Evolutionary conservation across 2,797 vertebrate species (phyloP).

Genomic region (Hippopotamyrus pictus): DNA sequence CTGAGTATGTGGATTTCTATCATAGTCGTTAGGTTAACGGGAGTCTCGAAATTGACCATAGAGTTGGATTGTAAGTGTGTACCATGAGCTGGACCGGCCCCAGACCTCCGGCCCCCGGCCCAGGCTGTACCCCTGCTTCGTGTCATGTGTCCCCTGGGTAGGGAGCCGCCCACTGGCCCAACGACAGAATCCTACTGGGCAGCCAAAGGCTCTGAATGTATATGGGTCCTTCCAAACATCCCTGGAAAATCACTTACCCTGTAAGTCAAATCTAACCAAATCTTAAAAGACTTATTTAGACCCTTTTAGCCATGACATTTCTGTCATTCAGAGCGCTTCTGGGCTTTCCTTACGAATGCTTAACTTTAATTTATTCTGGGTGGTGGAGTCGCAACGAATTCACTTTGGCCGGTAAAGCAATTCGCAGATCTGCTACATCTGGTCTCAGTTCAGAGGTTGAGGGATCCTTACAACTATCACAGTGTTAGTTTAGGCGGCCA

Average conservation of each 20-base stretch:
- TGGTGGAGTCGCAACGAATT: not conserved
- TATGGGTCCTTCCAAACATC: not conserved
- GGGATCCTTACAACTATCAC: not conserved
- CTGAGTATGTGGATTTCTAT: not conserved
- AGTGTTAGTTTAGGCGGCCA: not conserved
- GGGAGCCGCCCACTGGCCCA: not conserved
- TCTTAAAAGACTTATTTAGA: not conserved
- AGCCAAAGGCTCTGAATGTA: not conserved
- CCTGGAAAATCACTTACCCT: not conserved
- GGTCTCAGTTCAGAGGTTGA: not conserved
- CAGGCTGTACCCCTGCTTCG: not conserved
- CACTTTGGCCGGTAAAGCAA: not conserved
- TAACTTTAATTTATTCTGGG: not conserved
- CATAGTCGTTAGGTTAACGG: not conserved
- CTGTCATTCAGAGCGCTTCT: not conserved
- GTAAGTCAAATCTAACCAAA: not conserved
- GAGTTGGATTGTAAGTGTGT: not conserved
- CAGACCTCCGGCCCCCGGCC: not conserved
- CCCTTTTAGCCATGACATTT: not conserved
- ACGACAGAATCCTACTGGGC: not conserved
- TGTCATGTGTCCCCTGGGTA: not conserved
- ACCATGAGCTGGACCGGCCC: not conserved
- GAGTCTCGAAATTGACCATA: not conserved
- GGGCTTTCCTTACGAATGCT: not conserved
- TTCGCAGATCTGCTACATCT: not conserved